phyloP scores from a whole-genome alignment of 2,888 invertebrate genomes.

The Drosophila greeni region DNA sequence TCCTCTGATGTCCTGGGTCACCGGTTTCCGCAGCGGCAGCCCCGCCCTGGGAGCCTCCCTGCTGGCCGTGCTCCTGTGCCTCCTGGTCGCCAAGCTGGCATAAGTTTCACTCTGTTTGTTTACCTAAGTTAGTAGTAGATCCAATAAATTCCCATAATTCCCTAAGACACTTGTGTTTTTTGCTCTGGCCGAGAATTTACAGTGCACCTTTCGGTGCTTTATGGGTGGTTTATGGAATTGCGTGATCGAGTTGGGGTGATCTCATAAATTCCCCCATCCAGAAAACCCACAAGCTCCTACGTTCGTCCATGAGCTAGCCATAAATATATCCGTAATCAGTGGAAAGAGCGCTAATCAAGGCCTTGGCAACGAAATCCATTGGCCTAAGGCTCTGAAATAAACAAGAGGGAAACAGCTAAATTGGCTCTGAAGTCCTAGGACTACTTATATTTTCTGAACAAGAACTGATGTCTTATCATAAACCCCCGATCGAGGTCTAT shows the following conservation, averaged over 20 bases:
- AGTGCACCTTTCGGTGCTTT: slow-evolving; percentile 2
- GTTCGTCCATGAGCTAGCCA: not conserved
- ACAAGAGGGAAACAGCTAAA: not conserved
- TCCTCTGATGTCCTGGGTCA: slow-evolving; percentile 69
- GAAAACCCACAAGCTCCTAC: not conserved
- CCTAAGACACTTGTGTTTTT: slow-evolving; percentile 13
- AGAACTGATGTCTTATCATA: not conserved
- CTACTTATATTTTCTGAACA: not conserved
- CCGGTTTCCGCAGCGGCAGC: slow-evolving; percentile 46
- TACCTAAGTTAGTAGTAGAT: slow-evolving; percentile 46
- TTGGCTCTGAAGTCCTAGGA: not conserved
- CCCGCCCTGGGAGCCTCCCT: slow-evolving; percentile 52
- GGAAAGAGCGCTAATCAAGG: slow-evolving; percentile 1
- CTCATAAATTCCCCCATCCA: slow-evolving; percentile 28
- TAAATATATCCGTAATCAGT: slow-evolving; percentile 20
- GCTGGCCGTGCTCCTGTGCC: slow-evolving; percentile 45
- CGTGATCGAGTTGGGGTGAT: slow-evolving; percentile 2
- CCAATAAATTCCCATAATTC: slow-evolving; percentile 26
- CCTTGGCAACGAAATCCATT: slow-evolving; percentile 19
- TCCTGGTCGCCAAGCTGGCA: slow-evolving; percentile 51
- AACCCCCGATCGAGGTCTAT: not conserved
- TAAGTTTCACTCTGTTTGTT: slow-evolving; percentile 42
- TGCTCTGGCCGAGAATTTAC: slow-evolving; percentile 12
- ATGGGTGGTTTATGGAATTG: slow-evolving; percentile 9
- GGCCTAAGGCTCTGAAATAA: not conserved